phyloP scores from a whole-genome alignment of 2,113 vertebrate genomes.

The Eonycteris spelaea region DNA sequence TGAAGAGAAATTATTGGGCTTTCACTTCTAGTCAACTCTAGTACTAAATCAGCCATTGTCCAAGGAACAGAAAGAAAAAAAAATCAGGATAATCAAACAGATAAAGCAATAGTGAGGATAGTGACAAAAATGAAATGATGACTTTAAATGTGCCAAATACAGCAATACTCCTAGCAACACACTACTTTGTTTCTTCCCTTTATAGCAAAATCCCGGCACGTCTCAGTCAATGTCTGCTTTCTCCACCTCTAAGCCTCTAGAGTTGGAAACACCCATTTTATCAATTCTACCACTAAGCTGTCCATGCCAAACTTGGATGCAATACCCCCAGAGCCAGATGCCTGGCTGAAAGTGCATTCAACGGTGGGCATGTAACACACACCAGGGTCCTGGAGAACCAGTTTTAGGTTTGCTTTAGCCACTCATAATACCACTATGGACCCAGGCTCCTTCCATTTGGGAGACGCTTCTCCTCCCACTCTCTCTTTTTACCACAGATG shows the following conservation, averaged over 20 bases:
- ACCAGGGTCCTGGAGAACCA: background rate
- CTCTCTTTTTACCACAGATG: background rate
- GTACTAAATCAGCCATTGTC: background rate
- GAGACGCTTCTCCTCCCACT: background rate
- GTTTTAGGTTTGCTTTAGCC: background rate
- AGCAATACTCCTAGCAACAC: background rate
- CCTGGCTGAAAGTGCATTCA: background rate
- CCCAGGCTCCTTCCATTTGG: background rate
- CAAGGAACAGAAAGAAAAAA: background rate
- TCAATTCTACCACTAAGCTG: background rate
- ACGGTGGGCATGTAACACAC: background rate
- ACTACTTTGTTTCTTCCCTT: background rate
- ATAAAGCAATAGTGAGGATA: background rate
- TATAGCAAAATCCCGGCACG: background rate
- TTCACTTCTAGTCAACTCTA: background rate
- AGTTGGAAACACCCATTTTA: background rate
- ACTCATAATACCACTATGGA: background rate
- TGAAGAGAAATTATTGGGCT: background rate
- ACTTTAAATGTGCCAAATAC: background rate
- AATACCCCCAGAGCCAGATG: background rate
- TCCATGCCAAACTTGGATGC: background rate
- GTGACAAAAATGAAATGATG: background rate
- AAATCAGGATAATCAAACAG: background rate
- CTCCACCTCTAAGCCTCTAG: background rate
- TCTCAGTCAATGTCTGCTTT: background rate